Conservation (phyloP, 2,113 vertebrate genomes). For the Cyprinodon tularosa region DNA sequence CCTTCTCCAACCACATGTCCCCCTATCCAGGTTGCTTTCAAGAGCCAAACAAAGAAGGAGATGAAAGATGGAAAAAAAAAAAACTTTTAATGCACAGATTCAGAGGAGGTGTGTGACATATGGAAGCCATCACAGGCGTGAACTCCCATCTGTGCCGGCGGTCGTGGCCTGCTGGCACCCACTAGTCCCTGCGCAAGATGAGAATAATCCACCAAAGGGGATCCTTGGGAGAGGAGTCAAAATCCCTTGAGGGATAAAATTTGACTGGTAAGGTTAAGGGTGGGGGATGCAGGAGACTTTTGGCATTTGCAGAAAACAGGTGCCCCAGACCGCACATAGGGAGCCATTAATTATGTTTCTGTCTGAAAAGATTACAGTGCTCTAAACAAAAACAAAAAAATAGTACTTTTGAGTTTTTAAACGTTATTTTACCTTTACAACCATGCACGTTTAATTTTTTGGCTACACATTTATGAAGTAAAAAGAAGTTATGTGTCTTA, state of each 20-base stretch:
- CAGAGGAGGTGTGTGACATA: constrained; percentile 69
- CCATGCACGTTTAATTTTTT: no score
- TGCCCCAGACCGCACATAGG: constrained; percentile 56
- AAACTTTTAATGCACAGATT: constrained; percentile 46
- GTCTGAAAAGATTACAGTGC: constrained; percentile 22
- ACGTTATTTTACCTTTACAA: no score
- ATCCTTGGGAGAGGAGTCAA: constrained; percentile 61
- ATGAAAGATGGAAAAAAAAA: constrained; percentile 66
- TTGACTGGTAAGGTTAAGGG: constrained; percentile 31
- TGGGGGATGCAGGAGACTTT: constrained; percentile 51
- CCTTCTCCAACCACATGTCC: constrained; percentile 48
- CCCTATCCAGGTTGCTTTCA: constrained; percentile 44
- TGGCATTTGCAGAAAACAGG: constrained; percentile 76
- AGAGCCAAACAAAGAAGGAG: constrained; percentile 64
- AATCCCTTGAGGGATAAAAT: constrained; percentile 57
- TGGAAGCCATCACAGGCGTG: constrained; percentile 77
- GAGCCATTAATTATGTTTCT: constrained; percentile 65
- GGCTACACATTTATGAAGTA: no score
- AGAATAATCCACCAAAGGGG: constrained; percentile 75
- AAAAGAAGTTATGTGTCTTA: no score
- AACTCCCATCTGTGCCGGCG: constrained; percentile 76
- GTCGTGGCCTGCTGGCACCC: constrained; percentile 74
- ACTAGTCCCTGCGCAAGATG: constrained; percentile 67
- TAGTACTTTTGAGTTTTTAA: no score
- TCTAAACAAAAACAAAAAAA: no score